Evolutionary conservation across 2,797 vertebrate genomes (phyloP).

Genomic region (Rhinella marina): DNA sequence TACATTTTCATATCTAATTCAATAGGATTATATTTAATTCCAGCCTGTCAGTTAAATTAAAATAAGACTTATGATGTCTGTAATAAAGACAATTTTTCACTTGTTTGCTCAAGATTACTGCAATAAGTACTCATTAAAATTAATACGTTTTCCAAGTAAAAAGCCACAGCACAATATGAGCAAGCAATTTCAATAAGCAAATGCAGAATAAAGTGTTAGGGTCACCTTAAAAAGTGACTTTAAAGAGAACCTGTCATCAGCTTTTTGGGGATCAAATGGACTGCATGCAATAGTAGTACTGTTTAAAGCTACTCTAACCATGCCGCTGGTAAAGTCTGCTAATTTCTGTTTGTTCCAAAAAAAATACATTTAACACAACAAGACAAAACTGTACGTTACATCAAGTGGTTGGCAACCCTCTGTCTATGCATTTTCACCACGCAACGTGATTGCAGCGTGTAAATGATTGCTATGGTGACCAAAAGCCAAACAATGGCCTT

Average conservation of each 20-base stretch:
- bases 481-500: too few relatives aligned
- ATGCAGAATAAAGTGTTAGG: background rate
- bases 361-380: too few relatives aligned
- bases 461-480: too few relatives aligned
- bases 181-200: background rate
- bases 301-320: too few relatives aligned
- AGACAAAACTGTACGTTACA: too few relatives aligned
- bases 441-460: too few relatives aligned
- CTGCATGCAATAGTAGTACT: too few relatives aligned
- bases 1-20: slow-evolving; percentile 25
- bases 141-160: slow-evolving; percentile 38
- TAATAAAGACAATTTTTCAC: slow-evolving; percentile 38
- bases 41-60: slow-evolving; percentile 45
- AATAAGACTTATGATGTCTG: slow-evolving; percentile 48
- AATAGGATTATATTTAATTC: slow-evolving; percentile 39
- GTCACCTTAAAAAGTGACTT: background rate
- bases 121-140: slow-evolving; percentile 48
- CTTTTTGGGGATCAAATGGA: too few relatives aligned
- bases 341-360: too few relatives aligned
- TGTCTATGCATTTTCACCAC: too few relatives aligned
- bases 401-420: too few relatives aligned
- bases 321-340: too few relatives aligned
- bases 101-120: slow-evolving; percentile 48
- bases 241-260: background rate
- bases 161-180: slow-evolving; percentile 2